Evolutionary conservation across 1,140 invertebrate species (phyloP), one percentile per base, ranked within the genome.

Genomic region (Cherax destructor): DNA sequence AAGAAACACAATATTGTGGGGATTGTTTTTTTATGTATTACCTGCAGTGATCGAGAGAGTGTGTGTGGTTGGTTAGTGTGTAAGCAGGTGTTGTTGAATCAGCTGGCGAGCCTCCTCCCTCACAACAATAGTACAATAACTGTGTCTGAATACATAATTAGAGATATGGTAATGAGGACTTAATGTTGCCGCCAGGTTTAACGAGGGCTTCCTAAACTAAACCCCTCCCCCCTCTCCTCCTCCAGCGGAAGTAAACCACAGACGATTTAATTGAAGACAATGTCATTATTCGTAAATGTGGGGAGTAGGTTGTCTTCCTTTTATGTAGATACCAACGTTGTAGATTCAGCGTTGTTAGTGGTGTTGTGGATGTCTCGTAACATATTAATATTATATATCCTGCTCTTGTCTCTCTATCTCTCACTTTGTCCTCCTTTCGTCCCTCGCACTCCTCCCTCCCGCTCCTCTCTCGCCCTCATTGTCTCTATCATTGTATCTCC

Each of bases 151-250:
- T 69, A 69, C 65, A 69, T 69, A 69, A 69, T 69, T n/a, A 69
- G 65, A 69, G 65, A 69, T 69, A 69, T 69, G 65, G 65, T 69
- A 69, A 69, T 69, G 65, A 69, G 65, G 65, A 21, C 65, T 69
- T 69, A 69, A 69, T 69, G 65, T 69, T 69, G 16, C 21, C 5
- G 65, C 65, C 65, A 18, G 65, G 65, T 69, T 69, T 69, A 69
- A 69, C 65, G 18, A 21, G 65, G 65, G 61, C 65, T 69, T 69
- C 65, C 65, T 69, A 69, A 69, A 69, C 65, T 69, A 56, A 69
- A 69, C 5, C 16, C 65, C 11, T 21, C 65, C 65, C 65, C 3
- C 21, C 61, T 11, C 52, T 56, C 52, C 11, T 56, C 3, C 52
- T 13, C 52, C 52, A 0, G 3, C 5, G 65, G 65, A 69, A 69